Base-by-base conservation (phyloP, 2,113 vertebrate genomes). In the Bucco capensis region DNA sequence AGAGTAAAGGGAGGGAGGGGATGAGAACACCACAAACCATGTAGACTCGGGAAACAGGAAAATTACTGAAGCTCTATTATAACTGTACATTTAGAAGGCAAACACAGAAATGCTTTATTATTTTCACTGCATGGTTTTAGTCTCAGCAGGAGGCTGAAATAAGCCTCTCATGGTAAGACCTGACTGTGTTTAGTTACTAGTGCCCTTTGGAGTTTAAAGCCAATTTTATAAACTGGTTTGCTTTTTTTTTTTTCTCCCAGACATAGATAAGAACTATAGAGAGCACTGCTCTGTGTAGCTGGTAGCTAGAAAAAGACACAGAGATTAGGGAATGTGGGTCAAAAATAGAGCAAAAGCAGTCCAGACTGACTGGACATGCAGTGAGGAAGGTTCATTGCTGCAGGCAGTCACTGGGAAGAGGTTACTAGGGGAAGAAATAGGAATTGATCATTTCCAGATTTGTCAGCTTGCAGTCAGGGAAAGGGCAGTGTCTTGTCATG, bases 381-480 rank as follows among this genome's bases (percentile, higher is more conserved):
- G 78, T 46, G 75, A 91, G 69, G 93, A 94, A 90, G 81, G 87
- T 77, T 92, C 69, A 27, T 83, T 64, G 88, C 96, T 97, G 38
- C 83, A 71, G 95, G 96, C 94, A 78, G 44, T 67, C 42, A 57
- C 78, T 79, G 82, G 83, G 72, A 74, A 94, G 74, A 96, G 88
- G 88, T 94, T 96, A 92, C 81, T 35, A 61, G 88, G 74, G 80
- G 84, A 95, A 94, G 90, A 96, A 96, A 93, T 90, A 95, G 60
- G 61, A 96, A 96, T 93, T 95, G 94, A 96, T 96, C 76, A 79
- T 88, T 96, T 89, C 77, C 19, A 38, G 50, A 85, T 97, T 97
- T 96, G 79, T 82, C 78, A 86, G 65, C 91, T 94, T 89, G 66
- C n/a, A 91, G 71, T 31, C 65, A 88, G 76, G 62, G 61, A 88